Evolutionary conservation across 2,888 invertebrate genomes (phyloP).

Genomic region (Acrobasis repandana): DNA sequence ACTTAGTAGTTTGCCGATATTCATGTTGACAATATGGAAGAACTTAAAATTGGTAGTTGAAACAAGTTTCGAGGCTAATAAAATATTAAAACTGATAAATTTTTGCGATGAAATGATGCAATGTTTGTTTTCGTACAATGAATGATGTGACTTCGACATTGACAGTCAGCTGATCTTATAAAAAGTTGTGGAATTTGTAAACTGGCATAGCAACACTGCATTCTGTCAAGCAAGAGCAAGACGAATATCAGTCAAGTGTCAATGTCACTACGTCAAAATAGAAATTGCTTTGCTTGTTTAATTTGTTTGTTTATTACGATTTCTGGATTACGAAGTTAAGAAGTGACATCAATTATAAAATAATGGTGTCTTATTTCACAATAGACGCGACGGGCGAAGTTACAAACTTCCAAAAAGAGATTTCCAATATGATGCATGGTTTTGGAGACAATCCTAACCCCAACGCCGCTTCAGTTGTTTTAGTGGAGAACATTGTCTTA

Average conservation of each 20-base stretch:
- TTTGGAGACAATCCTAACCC: constrained; percentile 95
- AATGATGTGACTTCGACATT: not conserved
- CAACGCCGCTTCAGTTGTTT: constrained; percentile 89
- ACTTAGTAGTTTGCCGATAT: constrained; percentile 41
- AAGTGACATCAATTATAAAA: not conserved
- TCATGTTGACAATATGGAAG: constrained; percentile 43
- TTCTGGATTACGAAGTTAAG: not conserved
- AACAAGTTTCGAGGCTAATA: not conserved
- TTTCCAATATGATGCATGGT: constrained; percentile 95
- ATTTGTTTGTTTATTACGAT: not conserved
- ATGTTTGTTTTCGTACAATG: not conserved
- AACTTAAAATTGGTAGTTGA: not conserved
- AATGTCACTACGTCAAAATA: no score
- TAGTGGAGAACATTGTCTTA: constrained; percentile 92
- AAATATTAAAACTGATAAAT: not conserved
- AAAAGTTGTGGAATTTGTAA: not conserved
- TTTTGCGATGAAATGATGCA: not conserved
- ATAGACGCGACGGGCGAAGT: constrained; percentile 60
- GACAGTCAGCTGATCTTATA: constrained; percentile 23
- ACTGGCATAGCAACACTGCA: no score
- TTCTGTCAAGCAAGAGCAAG: no score
- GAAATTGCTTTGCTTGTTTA: not conserved
- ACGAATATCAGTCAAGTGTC: no score
- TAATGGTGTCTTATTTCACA: constrained; percentile 71
- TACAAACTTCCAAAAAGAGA: constrained; percentile 85